A percentile compares a stretch with the other conserved stretches of the same genome.
Evolutionary conservation across 2,888 invertebrate genomes (phyloP).

Genomic region (Limnephilus rhombicus): DNA sequence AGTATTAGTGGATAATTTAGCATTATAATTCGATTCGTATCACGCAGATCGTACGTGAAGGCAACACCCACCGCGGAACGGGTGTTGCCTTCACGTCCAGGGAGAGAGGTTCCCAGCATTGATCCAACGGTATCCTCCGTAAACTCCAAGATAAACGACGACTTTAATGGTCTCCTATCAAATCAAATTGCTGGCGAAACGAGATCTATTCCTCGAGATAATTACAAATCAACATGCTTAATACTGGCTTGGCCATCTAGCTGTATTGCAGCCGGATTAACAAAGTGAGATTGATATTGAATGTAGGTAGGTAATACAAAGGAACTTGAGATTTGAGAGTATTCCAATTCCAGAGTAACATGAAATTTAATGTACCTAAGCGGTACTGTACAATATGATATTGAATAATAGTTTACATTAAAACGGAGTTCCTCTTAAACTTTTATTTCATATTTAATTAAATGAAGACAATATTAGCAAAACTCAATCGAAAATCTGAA

Average conservation of each 20-base stretch:
- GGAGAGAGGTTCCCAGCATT: neutral
- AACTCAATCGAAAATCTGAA: too few species aligned
- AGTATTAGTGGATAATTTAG: neutral
- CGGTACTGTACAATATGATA: too few species aligned
- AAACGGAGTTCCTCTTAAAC: too few species aligned
- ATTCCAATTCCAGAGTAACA: neutral
- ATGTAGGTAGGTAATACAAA: neutral
- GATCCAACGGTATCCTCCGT: neutral
- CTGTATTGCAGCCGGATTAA: neutral
- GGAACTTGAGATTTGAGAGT: neutral
- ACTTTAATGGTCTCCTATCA: neutral
- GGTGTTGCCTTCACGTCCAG: neutral
- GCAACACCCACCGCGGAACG: conserved; percentile 8
- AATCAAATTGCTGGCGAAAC: neutral
- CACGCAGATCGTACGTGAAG: conserved; percentile 12
- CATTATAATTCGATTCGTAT: conserved; percentile 15
- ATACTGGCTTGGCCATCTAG: neutral
- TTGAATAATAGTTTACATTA: too few species aligned
- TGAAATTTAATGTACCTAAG: too few species aligned
- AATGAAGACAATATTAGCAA: too few species aligned
- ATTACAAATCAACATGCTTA: neutral
- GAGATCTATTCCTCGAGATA: neutral
- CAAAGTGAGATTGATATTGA: neutral
- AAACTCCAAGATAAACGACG: neutral
- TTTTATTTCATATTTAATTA: too few species aligned